Conservation (phyloP, 2,797 vertebrate genomes). For the Orientallactaga sibirica region DNA sequence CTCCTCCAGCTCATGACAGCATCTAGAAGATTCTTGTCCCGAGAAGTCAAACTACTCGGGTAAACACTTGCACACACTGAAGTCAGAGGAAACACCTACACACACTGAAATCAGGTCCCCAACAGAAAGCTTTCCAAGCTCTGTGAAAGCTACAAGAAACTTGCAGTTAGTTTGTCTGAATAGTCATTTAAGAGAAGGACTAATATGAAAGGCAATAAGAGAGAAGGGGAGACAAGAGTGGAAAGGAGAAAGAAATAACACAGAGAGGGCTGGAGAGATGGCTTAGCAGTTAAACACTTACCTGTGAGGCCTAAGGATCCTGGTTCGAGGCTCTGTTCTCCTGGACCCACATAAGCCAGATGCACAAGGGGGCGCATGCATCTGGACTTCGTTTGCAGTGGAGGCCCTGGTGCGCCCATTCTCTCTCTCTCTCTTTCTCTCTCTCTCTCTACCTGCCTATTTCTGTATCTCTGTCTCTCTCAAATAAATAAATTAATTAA, state of each 20-base stretch:
- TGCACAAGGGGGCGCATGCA: too few relatives aligned
- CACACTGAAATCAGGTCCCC: too few relatives aligned
- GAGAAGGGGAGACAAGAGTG: not conserved
- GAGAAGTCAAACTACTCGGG: not conserved
- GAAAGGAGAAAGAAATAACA: not conserved
- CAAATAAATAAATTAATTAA: too few relatives aligned
- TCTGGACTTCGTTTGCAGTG: too few relatives aligned
- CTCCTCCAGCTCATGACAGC: not conserved
- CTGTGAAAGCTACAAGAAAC: not conserved
- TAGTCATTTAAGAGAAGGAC: not conserved
- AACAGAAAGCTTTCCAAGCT: not conserved
- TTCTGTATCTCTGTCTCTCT: too few relatives aligned
- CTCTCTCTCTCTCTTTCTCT: too few relatives aligned
- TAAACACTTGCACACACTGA: not conserved
- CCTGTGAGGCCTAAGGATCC: too few relatives aligned
- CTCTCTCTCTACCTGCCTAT: too few relatives aligned
- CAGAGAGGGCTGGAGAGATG: not conserved
- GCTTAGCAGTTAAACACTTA: too few relatives aligned
- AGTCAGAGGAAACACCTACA: not conserved
- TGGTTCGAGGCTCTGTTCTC: too few relatives aligned
- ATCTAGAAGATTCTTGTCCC: not conserved
- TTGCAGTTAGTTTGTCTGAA: not conserved
- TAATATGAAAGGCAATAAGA: not conserved
- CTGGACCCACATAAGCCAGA: too few relatives aligned
- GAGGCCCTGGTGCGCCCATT: too few relatives aligned